A percentile compares a stretch with the other conserved stretches of the same genome.
Conservation (phyloP, 2,113 vertebrate genomes). For the Alexandromys fortis region DNA sequence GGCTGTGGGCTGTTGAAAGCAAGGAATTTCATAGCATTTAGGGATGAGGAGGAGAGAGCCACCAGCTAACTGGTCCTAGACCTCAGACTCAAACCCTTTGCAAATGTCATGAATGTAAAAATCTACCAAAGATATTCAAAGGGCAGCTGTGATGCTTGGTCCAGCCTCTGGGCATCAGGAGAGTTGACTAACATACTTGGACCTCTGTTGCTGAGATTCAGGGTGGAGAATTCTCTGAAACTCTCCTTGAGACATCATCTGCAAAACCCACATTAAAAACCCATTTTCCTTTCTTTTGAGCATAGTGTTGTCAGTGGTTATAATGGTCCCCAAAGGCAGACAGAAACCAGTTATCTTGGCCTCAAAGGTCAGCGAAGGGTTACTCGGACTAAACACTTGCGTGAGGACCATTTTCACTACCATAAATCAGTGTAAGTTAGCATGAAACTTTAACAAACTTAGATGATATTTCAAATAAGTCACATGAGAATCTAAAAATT, state of each 20-base stretch:
- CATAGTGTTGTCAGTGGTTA: background rate
- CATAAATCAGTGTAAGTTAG: background rate
- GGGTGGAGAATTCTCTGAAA: background rate
- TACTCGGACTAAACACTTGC: background rate
- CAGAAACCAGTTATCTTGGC: background rate
- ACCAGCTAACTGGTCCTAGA: slow-evolving; percentile 48
- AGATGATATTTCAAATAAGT: background rate
- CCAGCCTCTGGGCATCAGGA: background rate
- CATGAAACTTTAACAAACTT: background rate
- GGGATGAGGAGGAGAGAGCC: background rate
- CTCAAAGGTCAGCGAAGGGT: background rate
- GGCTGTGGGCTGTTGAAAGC: background rate
- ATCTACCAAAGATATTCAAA: background rate
- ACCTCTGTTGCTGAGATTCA: background rate
- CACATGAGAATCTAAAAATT: background rate
- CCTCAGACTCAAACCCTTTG: background rate
- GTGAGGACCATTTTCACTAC: background rate
- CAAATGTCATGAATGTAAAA: slow-evolving; percentile 55
- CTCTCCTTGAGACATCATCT: background rate
- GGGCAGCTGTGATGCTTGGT: slow-evolving; percentile 55
- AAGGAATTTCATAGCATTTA: slow-evolving; percentile 28
- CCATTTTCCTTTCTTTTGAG: slow-evolving; percentile 40
- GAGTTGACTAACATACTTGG: background rate
- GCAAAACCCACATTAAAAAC: slow-evolving; percentile 21
- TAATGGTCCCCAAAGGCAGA: background rate